These are phyloP conservation scores for Suillia variegata DNA, from an alignment of 2,888 invertebrate genomes.

Conservation along the genomic window DNA sequence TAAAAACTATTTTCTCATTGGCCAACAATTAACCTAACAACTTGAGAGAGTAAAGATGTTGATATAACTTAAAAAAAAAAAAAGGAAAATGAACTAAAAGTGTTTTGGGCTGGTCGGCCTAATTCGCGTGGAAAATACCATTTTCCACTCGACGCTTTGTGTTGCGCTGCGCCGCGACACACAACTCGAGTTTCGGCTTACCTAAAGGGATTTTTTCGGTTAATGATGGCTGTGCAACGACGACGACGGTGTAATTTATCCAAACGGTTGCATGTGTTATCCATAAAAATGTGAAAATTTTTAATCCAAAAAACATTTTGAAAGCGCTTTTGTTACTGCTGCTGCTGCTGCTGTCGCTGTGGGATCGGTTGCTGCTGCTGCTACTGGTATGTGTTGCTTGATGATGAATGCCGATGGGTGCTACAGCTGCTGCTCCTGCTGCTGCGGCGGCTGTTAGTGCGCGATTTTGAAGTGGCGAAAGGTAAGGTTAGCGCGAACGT, in stretches of 20 bases:
- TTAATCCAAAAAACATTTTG: conserved; percentile 56
- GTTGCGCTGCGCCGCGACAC: too few relatives aligned
- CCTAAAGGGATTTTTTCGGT: conserved; percentile 62
- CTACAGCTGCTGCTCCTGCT: background rate
- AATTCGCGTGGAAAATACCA: too few relatives aligned
- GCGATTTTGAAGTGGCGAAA: background rate
- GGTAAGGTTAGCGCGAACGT: too few relatives aligned
- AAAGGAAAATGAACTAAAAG: too few relatives aligned
- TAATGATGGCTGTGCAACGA: conserved; percentile 45
- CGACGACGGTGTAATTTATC: conserved; percentile 48
- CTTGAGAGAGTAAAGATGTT: too few relatives aligned
- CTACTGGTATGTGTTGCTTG: background rate
- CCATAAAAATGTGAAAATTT: conserved; percentile 53
- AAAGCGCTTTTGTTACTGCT: conserved; percentile 29
- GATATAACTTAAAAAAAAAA: too few relatives aligned
- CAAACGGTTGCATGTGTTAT: conserved; percentile 49
- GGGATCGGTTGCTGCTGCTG: conserved; percentile 5
- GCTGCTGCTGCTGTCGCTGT: conserved; percentile 17
- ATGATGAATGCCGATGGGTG: too few relatives aligned
- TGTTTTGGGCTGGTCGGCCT: too few relatives aligned
- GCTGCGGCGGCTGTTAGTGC: background rate
- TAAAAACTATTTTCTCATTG: too few relatives aligned
- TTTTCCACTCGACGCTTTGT: too few relatives aligned
- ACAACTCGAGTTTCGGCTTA: conserved; percentile 54
- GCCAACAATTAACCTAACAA: too few relatives aligned